Base-by-base conservation (phyloP, 2,888 invertebrate species). In the Troglohyphantes excavatus region DNA sequence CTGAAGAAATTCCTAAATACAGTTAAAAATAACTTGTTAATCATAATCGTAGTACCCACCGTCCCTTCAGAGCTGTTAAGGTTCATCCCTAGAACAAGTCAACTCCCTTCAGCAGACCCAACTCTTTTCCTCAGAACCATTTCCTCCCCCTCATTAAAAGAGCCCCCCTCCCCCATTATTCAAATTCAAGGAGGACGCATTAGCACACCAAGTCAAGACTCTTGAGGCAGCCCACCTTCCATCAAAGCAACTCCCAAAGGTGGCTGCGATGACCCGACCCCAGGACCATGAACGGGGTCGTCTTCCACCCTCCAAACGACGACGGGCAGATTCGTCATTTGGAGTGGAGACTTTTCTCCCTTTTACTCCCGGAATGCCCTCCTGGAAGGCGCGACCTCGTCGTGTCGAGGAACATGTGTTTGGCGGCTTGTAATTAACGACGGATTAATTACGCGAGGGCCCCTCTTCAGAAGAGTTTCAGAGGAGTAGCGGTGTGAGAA, bases 381-480 rank as follows among this genome's bases (percentile, higher is more conserved):
- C 13, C 39, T 11, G 13, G 39, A 39, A 39, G 39, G 39, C 39
- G 39, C 39, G 39, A 53, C 53, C 33, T 9, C 33, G 33, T 3
- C 9, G 9, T 6, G 9, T 6, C 27, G 1, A n/a, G n/a, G 53
- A n/a, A 53, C 17, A 53, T n/a, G 53, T 13, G n/a, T n/a, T n/a
- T n/a, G 13, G 53, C 53, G 53, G 13, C 53, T n/a, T 5, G 53
- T 53, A 88, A 88, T 88, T 88, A 81, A 88, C 87, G 87, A 81
- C 59, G 81, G 79, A 88, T 88, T 88, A 88, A 88, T 88, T 88
- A 81, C 87, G 33, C 39, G 29, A 43, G 46, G 68, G 17, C n/a
- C 17, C 19, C n/a, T 68, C 68, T 27, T 53, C n/a, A 5, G 13
- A 1, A 11, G 53, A 39, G 7, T 39, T 13, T 13, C 9, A 11